Percentiles rank a stretch among this genome's conserved stretches.
phyloP scores from a whole-genome alignment of 2,888 invertebrate species.

The Rhabditoides inermis region DNA sequence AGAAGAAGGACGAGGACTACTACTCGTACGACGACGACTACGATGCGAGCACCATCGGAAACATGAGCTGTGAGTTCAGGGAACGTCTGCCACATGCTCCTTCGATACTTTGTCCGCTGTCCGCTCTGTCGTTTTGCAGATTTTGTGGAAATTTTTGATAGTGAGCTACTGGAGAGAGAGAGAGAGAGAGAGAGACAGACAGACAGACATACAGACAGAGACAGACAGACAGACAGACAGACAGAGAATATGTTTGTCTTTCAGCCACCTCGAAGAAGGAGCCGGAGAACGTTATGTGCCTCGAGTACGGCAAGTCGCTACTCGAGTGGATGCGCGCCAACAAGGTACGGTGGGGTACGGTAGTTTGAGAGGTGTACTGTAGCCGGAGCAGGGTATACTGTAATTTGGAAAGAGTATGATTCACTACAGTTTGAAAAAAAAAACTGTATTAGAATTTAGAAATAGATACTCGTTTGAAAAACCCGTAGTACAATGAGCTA shows the following conservation, averaged over 20 bases:
- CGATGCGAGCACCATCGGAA: too few relatives aligned
- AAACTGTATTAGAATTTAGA: constrained; percentile 99
- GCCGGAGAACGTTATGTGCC: constrained; percentile 20
- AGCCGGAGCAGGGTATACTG: constrained; percentile 41
- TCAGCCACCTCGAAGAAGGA: constrained; percentile 9
- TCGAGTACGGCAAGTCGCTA: constrained; percentile 36
- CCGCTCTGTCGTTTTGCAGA: too few relatives aligned
- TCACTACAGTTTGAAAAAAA: constrained; percentile 91
- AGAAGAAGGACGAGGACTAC: constrained; percentile 34
- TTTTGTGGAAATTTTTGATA: too few relatives aligned
- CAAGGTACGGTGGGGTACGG: constrained; percentile 24
- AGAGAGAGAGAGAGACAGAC: too few relatives aligned
- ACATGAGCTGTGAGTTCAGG: too few relatives aligned
- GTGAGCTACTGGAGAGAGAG: too few relatives aligned
- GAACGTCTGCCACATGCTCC: too few relatives aligned
- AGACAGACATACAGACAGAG: too few relatives aligned
- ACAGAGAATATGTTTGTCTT: neutral
- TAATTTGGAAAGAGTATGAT: constrained; percentile 69
- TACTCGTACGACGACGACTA: constrained; percentile 41
- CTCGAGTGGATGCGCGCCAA: constrained; percentile 44
- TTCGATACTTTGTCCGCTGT: too few relatives aligned
- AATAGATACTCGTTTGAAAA: too few relatives aligned
- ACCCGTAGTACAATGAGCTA: too few relatives aligned
- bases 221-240: neutral
- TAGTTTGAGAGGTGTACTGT: constrained; percentile 31